Evolutionary conservation across 2,113 vertebrate species (phyloP).

Genomic region (Sula dactylatra): DNA sequence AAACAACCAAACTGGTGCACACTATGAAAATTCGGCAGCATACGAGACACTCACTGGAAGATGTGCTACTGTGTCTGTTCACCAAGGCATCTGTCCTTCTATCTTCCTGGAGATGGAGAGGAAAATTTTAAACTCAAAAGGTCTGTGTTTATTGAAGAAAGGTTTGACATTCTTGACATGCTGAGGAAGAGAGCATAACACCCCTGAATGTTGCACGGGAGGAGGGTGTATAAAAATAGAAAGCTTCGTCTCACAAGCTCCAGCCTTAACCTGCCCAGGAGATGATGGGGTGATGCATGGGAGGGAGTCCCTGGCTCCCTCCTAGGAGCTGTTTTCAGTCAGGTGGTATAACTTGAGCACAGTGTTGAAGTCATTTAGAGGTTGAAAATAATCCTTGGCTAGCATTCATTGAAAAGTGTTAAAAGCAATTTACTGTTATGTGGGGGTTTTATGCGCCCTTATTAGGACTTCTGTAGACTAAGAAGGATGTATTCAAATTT

Average conservation of each 20-base stretch:
- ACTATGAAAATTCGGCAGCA: neutral
- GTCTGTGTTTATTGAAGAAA: neutral
- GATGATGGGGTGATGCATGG: neutral
- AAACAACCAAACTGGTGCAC: neutral
- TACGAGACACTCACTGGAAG: neutral
- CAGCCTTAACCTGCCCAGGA: neutral
- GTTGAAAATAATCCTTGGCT: neutral
- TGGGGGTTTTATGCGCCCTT: neutral
- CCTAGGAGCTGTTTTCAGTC: neutral
- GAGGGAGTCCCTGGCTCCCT: neutral
- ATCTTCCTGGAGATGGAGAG: neutral
- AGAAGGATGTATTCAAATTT: neutral
- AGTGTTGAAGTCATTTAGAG: neutral
- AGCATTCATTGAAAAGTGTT: neutral
- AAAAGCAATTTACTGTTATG: neutral
- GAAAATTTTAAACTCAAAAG: neutral
- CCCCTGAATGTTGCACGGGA: too few relatives aligned
- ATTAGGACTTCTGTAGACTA: neutral
- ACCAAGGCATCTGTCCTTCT: neutral
- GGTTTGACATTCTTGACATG: neutral
- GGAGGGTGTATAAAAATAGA: neutral
- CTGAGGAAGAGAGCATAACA: neutral
- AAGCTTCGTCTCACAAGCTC: neutral
- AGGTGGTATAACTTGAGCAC: neutral
- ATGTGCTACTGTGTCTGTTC: too few relatives aligned